Conservation (phyloP, 2,113 vertebrate genomes). For the Bubalus kerabau region DNA sequence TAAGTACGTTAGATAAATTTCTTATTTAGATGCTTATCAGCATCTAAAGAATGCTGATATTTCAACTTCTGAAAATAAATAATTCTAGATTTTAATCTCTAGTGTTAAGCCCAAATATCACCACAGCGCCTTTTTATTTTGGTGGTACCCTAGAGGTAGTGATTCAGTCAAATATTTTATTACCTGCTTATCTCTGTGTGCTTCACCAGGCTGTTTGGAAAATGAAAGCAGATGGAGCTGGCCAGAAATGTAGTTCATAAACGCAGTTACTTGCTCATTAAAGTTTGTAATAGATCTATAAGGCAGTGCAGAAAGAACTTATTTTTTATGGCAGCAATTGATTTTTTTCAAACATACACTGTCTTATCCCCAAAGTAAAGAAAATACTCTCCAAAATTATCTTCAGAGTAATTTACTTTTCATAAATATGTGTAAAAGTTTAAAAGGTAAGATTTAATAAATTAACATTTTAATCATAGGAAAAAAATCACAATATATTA, state of each 20-base stretch:
- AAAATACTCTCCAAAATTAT: neutral
- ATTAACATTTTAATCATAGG: neutral
- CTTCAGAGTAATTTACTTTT: neutral
- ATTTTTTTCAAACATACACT: neutral
- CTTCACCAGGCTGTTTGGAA: conserved; percentile 35
- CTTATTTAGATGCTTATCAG: neutral
- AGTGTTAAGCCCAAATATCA: neutral
- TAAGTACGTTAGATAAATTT: neutral
- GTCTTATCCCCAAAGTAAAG: neutral
- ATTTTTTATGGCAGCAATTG: conserved; percentile 14
- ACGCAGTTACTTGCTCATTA: conserved; percentile 7
- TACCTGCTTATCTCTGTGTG: conserved; percentile 49
- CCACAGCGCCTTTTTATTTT: neutral
- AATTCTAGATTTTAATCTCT: conserved; percentile 15
- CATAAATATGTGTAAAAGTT: neutral
- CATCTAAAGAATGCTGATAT: neutral
- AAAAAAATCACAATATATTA: neutral
- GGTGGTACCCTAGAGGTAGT: neutral
- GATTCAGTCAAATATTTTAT: conserved; percentile 29
- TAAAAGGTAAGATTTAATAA: neutral
- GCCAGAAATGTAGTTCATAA: conserved; percentile 36
- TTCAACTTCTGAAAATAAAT: neutral
- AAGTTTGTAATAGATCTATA: conserved; percentile 27
- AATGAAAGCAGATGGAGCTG: conserved; percentile 42
- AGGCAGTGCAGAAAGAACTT: neutral